Percentiles rank a stretch among this genome's conserved stretches.
phyloP scores from a whole-genome alignment of 2,113 vertebrate species.

The Notarius lentiginosus region DNA sequence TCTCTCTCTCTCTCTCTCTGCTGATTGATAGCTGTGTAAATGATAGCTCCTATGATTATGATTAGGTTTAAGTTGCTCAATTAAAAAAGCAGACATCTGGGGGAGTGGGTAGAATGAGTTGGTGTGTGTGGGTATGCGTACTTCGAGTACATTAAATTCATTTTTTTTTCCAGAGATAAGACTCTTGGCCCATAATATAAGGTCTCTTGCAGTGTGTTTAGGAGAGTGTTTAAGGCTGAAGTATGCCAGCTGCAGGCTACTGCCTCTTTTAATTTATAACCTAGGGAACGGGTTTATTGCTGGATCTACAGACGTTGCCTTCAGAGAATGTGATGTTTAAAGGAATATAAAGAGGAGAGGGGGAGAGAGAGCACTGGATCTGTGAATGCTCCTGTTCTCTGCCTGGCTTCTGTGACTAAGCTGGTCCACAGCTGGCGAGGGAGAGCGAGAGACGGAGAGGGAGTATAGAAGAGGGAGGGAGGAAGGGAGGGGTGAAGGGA shows the following conservation, averaged over 20 bases:
- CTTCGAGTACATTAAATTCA: constrained; percentile 17
- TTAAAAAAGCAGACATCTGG: constrained; percentile 32
- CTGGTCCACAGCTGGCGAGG: constrained; percentile 38
- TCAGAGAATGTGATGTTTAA: constrained; percentile 40
- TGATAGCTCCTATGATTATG: constrained; percentile 52
- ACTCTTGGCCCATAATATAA: constrained; percentile 21
- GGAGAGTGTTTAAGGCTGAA: constrained; percentile 33
- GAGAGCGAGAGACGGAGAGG: constrained; percentile 2
- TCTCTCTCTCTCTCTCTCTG: neutral
- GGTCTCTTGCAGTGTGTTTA: constrained; percentile 13
- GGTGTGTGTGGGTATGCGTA: constrained; percentile 16
- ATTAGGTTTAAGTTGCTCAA: constrained; percentile 36
- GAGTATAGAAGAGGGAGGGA: neutral
- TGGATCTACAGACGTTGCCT: constrained; percentile 30
- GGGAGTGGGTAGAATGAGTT: constrained; percentile 8
- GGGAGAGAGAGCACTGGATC: neutral
- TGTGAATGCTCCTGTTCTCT: constrained; percentile 40
- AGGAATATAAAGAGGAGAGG: constrained; percentile 30
- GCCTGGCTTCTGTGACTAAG: constrained; percentile 34
- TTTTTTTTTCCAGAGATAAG: constrained; percentile 17
- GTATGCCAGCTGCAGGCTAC: constrained; percentile 32
- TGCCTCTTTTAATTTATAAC: constrained; percentile 43
- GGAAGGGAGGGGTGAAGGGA: constrained; percentile 46
- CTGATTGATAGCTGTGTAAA: constrained; percentile 51
- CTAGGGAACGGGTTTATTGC: constrained; percentile 25